Conservation (phyloP, 2,113 vertebrate species). For the Sardina pilchardus region DNA sequence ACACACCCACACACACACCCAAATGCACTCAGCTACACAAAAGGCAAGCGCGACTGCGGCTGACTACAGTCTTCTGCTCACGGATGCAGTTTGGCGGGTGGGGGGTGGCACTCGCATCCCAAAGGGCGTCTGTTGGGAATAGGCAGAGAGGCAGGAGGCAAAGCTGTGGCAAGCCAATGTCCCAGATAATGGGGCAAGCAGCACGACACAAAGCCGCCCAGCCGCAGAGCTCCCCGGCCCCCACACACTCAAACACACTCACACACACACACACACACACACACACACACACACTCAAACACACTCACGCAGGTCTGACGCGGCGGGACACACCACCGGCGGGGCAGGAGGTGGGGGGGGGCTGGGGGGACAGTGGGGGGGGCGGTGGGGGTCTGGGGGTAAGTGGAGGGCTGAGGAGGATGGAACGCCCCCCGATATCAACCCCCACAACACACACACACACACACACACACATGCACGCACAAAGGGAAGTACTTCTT, state of each 20-base stretch:
- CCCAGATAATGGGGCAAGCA: conserved; percentile 61
- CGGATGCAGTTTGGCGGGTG: conserved; percentile 11
- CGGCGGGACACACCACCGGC: conserved; percentile 49
- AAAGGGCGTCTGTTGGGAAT: conserved; percentile 58
- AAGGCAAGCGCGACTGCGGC: not conserved
- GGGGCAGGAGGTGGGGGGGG: not conserved
- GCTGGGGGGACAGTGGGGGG: conserved; percentile 40
- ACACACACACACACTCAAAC: conserved; percentile 57
- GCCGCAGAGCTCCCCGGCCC: conserved; percentile 45
- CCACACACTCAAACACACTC: conserved; percentile 56
- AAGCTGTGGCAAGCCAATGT: conserved; percentile 59
- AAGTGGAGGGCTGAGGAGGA: conserved; percentile 20
- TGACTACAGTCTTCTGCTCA: not conserved
- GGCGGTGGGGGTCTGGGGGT: not conserved
- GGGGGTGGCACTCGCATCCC: conserved; percentile 39
- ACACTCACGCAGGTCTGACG: conserved; percentile 61
- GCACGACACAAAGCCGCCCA: conserved; percentile 52
- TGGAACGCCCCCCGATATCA: not conserved
- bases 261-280: conserved; percentile 57
- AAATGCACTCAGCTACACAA: conserved; percentile 1
- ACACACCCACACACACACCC: not conserved
- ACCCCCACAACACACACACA: conserved; percentile 14
- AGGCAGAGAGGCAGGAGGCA: conserved; percentile 63
- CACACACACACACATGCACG: not conserved
- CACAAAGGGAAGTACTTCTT: conserved; percentile 57